Percentiles rank a stretch among this genome's conserved stretches.
Evolutionary conservation across 2,113 vertebrate genomes (phyloP).

Genomic region (Scomber japonicus): DNA sequence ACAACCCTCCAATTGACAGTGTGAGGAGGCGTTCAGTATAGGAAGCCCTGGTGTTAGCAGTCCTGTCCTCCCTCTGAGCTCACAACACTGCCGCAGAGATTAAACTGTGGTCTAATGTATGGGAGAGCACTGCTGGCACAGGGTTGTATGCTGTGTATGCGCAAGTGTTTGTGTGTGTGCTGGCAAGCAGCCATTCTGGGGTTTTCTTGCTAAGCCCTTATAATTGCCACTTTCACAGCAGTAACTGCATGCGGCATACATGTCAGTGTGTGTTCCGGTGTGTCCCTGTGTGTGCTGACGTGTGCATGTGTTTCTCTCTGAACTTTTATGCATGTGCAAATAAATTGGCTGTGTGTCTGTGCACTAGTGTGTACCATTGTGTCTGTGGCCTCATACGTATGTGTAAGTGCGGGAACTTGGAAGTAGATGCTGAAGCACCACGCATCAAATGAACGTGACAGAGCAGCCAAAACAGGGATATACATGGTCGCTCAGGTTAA

Average conservation of each 20-base stretch:
- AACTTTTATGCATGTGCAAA: background rate
- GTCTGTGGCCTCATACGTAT: background rate
- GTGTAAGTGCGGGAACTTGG: conserved; percentile 6
- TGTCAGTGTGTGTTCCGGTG: conserved; percentile 37
- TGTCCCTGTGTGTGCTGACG: background rate
- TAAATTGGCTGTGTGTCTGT: background rate
- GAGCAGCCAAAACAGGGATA: conserved; percentile 40
- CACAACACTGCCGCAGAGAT: conserved; percentile 76
- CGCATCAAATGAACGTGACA: conserved; percentile 36
- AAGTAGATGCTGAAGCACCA: background rate
- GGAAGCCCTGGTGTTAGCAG: conserved; percentile 79
- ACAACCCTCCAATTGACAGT: conserved; percentile 47
- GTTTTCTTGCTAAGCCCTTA: conserved; percentile 69
- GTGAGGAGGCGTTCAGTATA: conserved; percentile 57
- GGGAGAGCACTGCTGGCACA: conserved; percentile 67
- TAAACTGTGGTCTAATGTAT: conserved; percentile 78
- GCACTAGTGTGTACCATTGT: background rate
- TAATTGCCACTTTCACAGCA: conserved; percentile 78
- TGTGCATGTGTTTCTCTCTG: background rate
- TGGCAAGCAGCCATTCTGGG: conserved; percentile 72
- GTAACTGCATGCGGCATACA: conserved; percentile 56
- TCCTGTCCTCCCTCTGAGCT: conserved; percentile 80
- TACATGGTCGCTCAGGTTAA: conserved; percentile 43
- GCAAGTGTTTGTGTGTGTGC: conserved; percentile 20
- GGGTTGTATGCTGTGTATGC: conserved; percentile 15